These are phyloP conservation scores for Timandra comae DNA, from an alignment of 2,888 invertebrate species.

Conservation along the genomic window DNA sequence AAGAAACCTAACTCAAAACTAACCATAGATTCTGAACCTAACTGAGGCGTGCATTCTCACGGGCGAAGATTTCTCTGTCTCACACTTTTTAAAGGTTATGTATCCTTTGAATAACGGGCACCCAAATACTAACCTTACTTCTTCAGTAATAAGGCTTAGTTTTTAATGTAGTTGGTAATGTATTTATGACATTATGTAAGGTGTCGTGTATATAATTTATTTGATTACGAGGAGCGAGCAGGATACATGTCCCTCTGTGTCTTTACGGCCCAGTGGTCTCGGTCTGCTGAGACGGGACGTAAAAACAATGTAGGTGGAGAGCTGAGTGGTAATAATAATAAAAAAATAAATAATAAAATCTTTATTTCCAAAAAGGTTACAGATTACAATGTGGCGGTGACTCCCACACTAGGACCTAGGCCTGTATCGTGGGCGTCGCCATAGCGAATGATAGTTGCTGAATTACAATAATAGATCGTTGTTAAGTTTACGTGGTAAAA, in stretches of 20 bases:
- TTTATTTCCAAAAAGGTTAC: too few species aligned
- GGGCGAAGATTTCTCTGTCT: slow-evolving; percentile 1
- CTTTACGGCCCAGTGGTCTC: slow-evolving; percentile 68
- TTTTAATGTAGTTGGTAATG: slow-evolving; percentile 18
- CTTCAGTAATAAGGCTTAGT: slow-evolving; percentile 7
- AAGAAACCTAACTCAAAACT: too few species aligned
- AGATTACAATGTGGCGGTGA: too few species aligned
- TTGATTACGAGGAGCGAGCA: slow-evolving; percentile 74
- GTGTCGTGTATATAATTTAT: slow-evolving; percentile 52
- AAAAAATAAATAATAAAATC: too few species aligned
- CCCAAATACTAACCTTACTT: too few species aligned
- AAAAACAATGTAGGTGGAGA: slow-evolving; percentile 44
- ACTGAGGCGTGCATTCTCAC: slow-evolving; percentile 4
- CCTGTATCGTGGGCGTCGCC: too few species aligned
- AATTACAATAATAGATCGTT: too few species aligned
- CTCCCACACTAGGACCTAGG: too few species aligned
- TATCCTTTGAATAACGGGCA: slow-evolving; percentile 37
- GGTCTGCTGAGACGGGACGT: slow-evolving; percentile 60
- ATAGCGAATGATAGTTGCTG: too few species aligned
- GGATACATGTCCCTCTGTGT: slow-evolving; percentile 72
- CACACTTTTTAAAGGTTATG: slow-evolving; percentile 49
- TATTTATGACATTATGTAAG: slow-evolving; percentile 28
- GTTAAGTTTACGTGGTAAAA: too few species aligned
- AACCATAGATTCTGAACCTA: not conserved
- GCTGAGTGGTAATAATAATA: slow-evolving; percentile 14